Evolutionary conservation across 2,888 invertebrate genomes (phyloP).

Genomic region (Callyntrura guangdongensis): DNA sequence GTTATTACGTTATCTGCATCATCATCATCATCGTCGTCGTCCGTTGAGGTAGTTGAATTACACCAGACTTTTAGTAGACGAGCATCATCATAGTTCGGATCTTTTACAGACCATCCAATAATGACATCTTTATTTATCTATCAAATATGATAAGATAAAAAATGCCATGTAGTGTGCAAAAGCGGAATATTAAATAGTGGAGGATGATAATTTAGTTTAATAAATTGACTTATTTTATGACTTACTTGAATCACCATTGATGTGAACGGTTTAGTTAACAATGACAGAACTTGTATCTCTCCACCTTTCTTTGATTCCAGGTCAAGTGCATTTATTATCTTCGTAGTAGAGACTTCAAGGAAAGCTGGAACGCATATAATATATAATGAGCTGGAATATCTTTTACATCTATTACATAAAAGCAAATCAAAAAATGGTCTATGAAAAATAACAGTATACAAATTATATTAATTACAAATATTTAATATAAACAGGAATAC

Average conservation of each 20-base stretch:
- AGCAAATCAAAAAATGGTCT: background rate
- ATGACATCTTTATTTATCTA: slow-evolving; percentile 86
- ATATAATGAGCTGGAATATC: slow-evolving; percentile 16
- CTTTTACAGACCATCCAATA: slow-evolving; percentile 86
- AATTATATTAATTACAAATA: too few relatives aligned
- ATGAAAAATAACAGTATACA: too few relatives aligned
- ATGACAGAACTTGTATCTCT: slow-evolving; percentile 86
- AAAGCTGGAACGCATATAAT: slow-evolving; percentile 84
- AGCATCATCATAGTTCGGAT: slow-evolving; percentile 85
- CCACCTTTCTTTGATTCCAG: slow-evolving; percentile 85
- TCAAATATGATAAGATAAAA: slow-evolving; percentile 44
- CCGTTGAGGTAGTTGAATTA: slow-evolving; percentile 78
- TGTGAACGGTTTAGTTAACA: slow-evolving; percentile 87
- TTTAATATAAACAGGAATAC: slow-evolving; percentile 7
- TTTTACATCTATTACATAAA: slow-evolving; percentile 5
- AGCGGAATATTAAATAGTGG: background rate
- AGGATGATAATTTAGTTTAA: background rate
- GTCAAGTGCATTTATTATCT: slow-evolving; percentile 85
- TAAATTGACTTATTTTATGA: background rate
- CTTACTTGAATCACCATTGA: slow-evolving; percentile 86
- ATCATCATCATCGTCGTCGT: slow-evolving; percentile 19
- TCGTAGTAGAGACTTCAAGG: slow-evolving; percentile 85
- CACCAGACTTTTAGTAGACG: slow-evolving; percentile 86
- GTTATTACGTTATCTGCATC: slow-evolving; percentile 11
- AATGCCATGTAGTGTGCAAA: background rate